Percentiles rank a stretch among this genome's conserved stretches.
phyloP scores from a whole-genome alignment of 2,888 invertebrate genomes.

The Gandaritis pyraliata region DNA sequence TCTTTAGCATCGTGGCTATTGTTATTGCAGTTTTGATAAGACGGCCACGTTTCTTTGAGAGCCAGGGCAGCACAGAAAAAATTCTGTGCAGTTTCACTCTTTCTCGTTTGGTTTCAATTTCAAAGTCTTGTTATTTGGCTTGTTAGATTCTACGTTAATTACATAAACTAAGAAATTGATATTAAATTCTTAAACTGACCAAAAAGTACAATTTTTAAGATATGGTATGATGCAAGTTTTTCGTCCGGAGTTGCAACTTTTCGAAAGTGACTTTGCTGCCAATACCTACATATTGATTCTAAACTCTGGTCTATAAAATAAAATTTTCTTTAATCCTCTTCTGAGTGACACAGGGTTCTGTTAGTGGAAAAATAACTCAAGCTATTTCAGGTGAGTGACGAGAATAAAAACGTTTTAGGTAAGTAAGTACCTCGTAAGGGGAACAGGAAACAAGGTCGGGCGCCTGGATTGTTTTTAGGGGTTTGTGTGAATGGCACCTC shows the following conservation, averaged over 20 bases:
- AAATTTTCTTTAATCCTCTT: background rate
- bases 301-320: background rate
- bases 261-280: background rate
- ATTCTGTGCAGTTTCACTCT: background rate
- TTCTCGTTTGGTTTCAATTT: background rate
- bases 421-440: conserved; percentile 22
- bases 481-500: conserved; percentile 2
- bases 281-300: background rate
- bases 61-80: background rate
- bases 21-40: background rate
- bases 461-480: conserved; percentile 18
- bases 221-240: too few relatives aligned
- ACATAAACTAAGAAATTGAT: too few relatives aligned
- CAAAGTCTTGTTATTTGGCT: too few relatives aligned
- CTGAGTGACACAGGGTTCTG: conserved; percentile 2
- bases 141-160: too few relatives aligned
- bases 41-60: background rate
- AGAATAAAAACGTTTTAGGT: conserved; percentile 26
- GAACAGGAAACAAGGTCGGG: conserved; percentile 24
- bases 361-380: conserved; percentile 22
- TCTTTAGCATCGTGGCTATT: background rate
- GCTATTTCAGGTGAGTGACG: conserved; percentile 35
- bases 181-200: too few relatives aligned
- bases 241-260: too few relatives aligned
- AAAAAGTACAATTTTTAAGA: too few relatives aligned